Conservation (phyloP, 2,113 vertebrate genomes). For the Trematomus loennbergii region DNA sequence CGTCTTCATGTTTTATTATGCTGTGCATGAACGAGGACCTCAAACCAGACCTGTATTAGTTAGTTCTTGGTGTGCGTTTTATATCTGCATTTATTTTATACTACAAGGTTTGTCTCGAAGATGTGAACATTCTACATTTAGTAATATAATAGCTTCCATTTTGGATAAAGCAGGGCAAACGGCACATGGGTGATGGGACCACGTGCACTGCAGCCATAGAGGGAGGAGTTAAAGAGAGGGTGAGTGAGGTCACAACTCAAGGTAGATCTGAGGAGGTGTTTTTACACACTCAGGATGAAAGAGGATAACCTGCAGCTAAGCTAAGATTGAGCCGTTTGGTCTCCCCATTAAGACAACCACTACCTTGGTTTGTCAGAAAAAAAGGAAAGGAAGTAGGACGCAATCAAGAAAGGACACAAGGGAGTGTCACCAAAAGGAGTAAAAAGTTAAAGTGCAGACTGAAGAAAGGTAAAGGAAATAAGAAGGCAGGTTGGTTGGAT, state of each 20-base stretch:
- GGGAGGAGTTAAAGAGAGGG: constrained; percentile 5
- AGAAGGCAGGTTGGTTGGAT: constrained; percentile 52
- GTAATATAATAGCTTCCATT: constrained; percentile 36
- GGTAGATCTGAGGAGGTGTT: constrained; percentile 10
- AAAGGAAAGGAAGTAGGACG: not conserved
- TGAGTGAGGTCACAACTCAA: constrained; percentile 33
- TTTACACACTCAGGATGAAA: not conserved
- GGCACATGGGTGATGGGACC: not conserved
- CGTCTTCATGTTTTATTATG: constrained; percentile 11
- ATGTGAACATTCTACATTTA: constrained; percentile 60
- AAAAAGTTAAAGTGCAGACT: constrained; percentile 46
- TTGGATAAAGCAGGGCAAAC: constrained; percentile 61
- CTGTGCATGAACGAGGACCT: not conserved
- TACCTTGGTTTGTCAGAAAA: constrained; percentile 27
- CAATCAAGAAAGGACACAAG: not conserved
- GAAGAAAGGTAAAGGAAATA: constrained; percentile 14
- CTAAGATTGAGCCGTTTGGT: constrained; percentile 9
- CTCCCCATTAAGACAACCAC: constrained; percentile 22
- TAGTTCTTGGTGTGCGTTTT: constrained; percentile 16
- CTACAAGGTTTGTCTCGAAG: constrained; percentile 47
- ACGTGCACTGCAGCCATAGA: constrained; percentile 1
- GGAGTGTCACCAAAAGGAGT: constrained; percentile 10
- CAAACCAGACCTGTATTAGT: constrained; percentile 18
- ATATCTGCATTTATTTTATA: constrained; percentile 36
- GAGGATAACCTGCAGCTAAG: constrained; percentile 17